Evolutionary conservation across 2,888 invertebrate species (phyloP).

Genomic region (Pollenia griseotomentosa): DNA sequence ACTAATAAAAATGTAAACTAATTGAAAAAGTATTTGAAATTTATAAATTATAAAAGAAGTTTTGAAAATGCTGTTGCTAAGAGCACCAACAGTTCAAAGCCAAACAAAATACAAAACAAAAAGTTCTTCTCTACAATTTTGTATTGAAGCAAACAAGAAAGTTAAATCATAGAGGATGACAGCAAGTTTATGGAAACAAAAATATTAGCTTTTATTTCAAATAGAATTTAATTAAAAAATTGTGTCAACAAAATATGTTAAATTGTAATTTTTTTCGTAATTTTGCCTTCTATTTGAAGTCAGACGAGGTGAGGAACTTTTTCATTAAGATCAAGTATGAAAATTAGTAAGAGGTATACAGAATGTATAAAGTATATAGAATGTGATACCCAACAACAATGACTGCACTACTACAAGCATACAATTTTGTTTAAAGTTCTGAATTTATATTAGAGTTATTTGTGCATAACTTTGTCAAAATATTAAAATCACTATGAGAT

Average conservation of each 20-base stretch:
- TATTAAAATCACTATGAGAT: no score
- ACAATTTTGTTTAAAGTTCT: no score
- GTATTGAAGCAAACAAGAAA: no score
- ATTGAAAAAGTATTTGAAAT: slow-evolving; percentile 35
- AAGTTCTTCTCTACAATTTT: not conserved
- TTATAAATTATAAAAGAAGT: slow-evolving; percentile 30
- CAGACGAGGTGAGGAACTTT: not conserved
- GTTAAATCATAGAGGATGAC: not conserved
- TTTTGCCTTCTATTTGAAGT: not conserved
- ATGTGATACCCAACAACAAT: no score
- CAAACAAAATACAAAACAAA: not conserved
- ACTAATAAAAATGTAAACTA: slow-evolving; percentile 31
- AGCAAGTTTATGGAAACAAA: not conserved
- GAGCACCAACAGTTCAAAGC: not conserved
- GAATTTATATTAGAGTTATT: no score
- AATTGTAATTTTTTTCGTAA: not conserved
- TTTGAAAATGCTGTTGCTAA: not conserved
- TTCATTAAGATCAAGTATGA: not conserved
- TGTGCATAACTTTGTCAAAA: no score
- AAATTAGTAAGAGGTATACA: slow-evolving; percentile 13
- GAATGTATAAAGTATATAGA: no score
- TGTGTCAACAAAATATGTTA: slow-evolving; percentile 34
- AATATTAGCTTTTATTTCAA: not conserved
- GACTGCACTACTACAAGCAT: no score
- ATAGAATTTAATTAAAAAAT: slow-evolving; percentile 32